Evolutionary conservation across 2,888 invertebrate species (phyloP).

Genomic region (Stramonita haemastoma): DNA sequence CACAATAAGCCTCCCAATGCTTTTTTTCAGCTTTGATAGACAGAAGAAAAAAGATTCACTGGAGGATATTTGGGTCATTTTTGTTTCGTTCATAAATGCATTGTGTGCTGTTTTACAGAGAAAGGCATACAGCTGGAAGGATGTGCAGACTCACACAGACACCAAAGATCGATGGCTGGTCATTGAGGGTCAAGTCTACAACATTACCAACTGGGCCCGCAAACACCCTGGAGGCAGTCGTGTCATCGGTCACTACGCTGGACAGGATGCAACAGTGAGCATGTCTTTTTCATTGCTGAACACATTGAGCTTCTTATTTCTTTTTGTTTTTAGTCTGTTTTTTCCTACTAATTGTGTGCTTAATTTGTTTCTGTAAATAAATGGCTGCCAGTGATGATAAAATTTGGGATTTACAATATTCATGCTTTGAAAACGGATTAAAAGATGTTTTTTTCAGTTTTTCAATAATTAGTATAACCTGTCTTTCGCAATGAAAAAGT

Average conservation of each 20-base stretch:
- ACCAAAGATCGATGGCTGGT: slow-evolving; percentile 75
- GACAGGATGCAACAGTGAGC: slow-evolving; percentile 71
- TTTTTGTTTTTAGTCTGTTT: background rate
- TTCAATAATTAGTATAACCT: too few species aligned
- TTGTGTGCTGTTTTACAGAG: slow-evolving; percentile 13
- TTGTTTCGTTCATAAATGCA: too few species aligned
- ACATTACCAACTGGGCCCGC: slow-evolving; percentile 73
- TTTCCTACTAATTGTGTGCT: background rate
- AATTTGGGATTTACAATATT: too few species aligned
- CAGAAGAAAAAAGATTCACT: too few species aligned
- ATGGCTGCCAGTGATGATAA: background rate
- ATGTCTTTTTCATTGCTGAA: background rate
- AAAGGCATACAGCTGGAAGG: slow-evolving; percentile 68
- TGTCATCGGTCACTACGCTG: slow-evolving; percentile 75
- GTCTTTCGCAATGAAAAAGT: too few species aligned
- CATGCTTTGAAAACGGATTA: too few species aligned
- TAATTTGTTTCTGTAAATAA: background rate
- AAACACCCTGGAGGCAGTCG: slow-evolving; percentile 76
- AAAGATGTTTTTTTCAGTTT: background rate
- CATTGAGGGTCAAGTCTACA: slow-evolving; percentile 74
- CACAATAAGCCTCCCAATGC: too few species aligned
- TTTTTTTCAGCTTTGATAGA: too few species aligned
- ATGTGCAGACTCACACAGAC: slow-evolving; percentile 68
- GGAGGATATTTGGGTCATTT: too few species aligned
- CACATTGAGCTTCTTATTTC: background rate